A percentile compares a stretch with the other conserved stretches of the same genome.
These are phyloP conservation scores for Odontocerum albicorne DNA, from an alignment of 2,888 invertebrate species.

Conservation along the genomic window DNA sequence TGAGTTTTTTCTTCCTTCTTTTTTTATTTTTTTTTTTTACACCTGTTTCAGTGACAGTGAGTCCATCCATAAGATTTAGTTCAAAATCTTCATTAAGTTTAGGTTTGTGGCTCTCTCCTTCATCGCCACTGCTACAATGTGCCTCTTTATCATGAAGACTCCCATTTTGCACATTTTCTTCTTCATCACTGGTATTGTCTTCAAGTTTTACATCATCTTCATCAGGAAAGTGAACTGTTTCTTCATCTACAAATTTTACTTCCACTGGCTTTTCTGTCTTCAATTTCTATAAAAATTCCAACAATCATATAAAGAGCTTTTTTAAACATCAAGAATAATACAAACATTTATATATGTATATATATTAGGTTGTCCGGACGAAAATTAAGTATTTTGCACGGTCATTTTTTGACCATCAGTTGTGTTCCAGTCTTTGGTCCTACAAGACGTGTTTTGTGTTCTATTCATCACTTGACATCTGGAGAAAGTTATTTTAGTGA, in stretches of 20 bases:
- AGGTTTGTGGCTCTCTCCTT: constrained; percentile 36
- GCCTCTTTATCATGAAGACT: constrained; percentile 1
- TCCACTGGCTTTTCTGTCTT: background rate
- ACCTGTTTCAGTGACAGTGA: constrained; percentile 49
- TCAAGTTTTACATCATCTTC: constrained; percentile 2
- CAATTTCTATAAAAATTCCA: background rate
- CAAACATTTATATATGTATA: too few relatives aligned
- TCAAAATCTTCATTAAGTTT: constrained; percentile 40
- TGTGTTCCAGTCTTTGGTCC: too few relatives aligned
- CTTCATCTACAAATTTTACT: background rate
- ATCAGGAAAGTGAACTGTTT: too few relatives aligned
- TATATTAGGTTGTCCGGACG: too few relatives aligned
- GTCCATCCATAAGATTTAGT: constrained; percentile 48
- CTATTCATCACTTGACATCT: too few relatives aligned
- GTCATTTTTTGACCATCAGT: too few relatives aligned
- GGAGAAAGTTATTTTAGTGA: too few relatives aligned
- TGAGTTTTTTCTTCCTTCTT: constrained; percentile 49
- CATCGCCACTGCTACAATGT: constrained; percentile 7
- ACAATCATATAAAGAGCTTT: too few relatives aligned
- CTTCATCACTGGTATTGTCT: constrained; percentile 6
- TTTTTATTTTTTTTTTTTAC: constrained; percentile 43
- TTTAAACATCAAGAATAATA: too few relatives aligned
- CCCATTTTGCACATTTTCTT: background rate
- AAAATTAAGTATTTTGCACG: too few relatives aligned
- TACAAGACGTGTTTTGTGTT: too few relatives aligned